Conservation (phyloP, 2,113 vertebrate species). For the Crotalus horridus region DNA sequence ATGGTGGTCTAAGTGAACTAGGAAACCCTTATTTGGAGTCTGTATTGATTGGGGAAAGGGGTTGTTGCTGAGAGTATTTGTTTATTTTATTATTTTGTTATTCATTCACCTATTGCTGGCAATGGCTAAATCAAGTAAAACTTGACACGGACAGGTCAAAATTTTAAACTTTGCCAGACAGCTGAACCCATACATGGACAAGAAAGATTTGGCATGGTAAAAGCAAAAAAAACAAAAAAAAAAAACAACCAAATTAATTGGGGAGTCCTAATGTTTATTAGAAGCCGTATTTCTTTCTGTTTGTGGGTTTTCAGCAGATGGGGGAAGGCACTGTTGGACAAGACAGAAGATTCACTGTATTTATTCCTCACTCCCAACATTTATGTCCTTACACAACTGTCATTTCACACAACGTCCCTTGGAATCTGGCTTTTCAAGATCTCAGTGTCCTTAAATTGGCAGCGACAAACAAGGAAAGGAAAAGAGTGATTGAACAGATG, state of each 20-base stretch:
- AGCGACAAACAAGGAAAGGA: background rate
- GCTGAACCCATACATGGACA: background rate
- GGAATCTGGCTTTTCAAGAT: background rate
- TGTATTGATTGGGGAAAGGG: background rate
- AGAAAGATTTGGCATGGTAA: background rate
- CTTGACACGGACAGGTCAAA: background rate
- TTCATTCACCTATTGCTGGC: background rate
- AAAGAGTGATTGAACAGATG: background rate
- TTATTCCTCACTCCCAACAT: background rate
- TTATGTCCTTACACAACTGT: background rate
- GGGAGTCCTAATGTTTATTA: constrained; percentile 3
- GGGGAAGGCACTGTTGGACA: background rate
- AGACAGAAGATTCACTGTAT: background rate
- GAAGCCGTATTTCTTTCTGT: background rate
- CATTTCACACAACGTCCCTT: background rate
- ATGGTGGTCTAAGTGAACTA: background rate
- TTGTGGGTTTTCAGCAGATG: background rate
- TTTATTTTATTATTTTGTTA: background rate
- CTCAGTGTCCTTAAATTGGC: background rate
- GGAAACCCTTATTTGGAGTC: background rate
- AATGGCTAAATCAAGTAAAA: background rate
- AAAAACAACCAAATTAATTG: background rate
- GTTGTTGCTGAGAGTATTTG: background rate
- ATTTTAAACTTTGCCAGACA: background rate
- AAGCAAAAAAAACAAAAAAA: too few species aligned